These are phyloP conservation scores for Emydura subglobosa DNA, from an alignment of 2,113 vertebrate species.

Conservation along the genomic window DNA sequence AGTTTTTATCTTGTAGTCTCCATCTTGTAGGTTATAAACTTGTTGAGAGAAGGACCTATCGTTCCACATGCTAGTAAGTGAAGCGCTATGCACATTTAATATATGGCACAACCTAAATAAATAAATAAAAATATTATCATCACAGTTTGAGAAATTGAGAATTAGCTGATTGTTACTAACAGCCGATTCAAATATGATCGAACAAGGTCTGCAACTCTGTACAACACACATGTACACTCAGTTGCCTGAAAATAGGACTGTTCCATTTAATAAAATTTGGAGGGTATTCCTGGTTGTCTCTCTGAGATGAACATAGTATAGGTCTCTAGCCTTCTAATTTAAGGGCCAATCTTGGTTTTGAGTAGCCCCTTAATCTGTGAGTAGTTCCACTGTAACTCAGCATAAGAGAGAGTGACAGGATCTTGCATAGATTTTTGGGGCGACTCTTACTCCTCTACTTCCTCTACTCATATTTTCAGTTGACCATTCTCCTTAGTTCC, in stretches of 20 bases:
- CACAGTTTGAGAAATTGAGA: background rate
- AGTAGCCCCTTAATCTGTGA: background rate
- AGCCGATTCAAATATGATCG: background rate
- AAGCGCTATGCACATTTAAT: background rate
- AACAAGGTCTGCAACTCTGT: background rate
- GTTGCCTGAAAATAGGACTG: background rate
- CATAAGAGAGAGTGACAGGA: background rate
- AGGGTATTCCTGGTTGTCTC: background rate
- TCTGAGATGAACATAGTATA: background rate
- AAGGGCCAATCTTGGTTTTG: background rate
- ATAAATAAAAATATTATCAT: background rate
- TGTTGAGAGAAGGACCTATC: background rate
- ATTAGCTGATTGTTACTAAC: background rate
- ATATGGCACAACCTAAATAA: background rate
- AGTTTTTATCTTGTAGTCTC: background rate
- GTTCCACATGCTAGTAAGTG: background rate
- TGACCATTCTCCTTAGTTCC: conserved; percentile 61
- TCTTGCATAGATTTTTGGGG: background rate
- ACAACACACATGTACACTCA: background rate
- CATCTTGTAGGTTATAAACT: background rate
- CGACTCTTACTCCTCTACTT: background rate
- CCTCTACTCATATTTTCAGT: conserved; percentile 74
- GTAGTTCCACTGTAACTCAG: background rate
- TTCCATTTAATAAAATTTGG: background rate
- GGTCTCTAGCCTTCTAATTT: background rate